Percentiles rank a stretch among this genome's conserved stretches.
phyloP scores from a whole-genome alignment of 2,888 invertebrate genomes.

The Ennomos fuscantarius region DNA sequence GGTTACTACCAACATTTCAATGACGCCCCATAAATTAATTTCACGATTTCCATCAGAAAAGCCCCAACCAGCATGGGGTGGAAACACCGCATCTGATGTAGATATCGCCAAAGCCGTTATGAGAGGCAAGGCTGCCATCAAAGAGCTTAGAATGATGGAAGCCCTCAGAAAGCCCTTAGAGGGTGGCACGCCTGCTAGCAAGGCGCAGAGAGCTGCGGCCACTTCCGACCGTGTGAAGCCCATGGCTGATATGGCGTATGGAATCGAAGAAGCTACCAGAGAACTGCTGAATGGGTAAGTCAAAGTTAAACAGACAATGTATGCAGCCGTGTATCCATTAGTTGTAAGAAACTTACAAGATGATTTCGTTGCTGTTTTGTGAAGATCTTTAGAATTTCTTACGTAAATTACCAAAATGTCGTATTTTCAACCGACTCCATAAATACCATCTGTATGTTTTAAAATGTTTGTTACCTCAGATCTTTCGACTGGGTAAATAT shows the following conservation, averaged over 20 bases:
- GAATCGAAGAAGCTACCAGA: slow-evolving; percentile 88
- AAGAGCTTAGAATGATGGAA: slow-evolving; percentile 84
- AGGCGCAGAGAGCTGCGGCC: slow-evolving; percentile 89
- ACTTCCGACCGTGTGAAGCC: slow-evolving; percentile 86
- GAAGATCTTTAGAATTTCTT: too few relatives aligned
- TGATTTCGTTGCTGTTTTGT: too few relatives aligned
- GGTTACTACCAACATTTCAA: too few relatives aligned
- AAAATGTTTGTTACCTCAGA: too few relatives aligned
- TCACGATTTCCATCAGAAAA: slow-evolving; percentile 44
- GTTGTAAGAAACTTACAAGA: too few relatives aligned
- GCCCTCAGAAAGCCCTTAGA: slow-evolving; percentile 71
- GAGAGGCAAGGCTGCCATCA: slow-evolving; percentile 85
- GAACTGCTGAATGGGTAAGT: slow-evolving; percentile 81
- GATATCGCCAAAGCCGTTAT: slow-evolving; percentile 79
- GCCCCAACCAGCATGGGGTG: slow-evolving; percentile 56
- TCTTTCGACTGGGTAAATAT: too few relatives aligned
- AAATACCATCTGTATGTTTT: too few relatives aligned
- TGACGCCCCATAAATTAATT: too few relatives aligned
- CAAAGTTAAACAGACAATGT: too few relatives aligned
- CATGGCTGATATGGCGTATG: slow-evolving; percentile 87
- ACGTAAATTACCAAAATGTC: too few relatives aligned
- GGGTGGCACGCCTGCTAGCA: slow-evolving; percentile 86
- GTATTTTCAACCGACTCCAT: too few relatives aligned
- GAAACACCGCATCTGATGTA: slow-evolving; percentile 54
- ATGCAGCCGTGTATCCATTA: too few relatives aligned